phyloP scores from a whole-genome alignment of 2,888 invertebrate genomes.

The Lagria hirta region DNA sequence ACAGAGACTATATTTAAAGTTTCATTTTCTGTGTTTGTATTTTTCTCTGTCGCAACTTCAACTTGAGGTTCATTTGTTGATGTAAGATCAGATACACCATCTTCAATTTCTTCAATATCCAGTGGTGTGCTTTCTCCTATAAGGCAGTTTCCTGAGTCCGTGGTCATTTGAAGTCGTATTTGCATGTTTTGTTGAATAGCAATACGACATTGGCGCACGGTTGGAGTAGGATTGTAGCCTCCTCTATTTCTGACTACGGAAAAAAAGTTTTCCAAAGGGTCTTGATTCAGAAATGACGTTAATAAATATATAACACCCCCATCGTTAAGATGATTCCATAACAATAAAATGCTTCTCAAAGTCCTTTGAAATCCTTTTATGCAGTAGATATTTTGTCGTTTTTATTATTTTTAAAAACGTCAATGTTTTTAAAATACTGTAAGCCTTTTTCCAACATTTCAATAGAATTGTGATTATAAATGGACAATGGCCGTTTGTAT shows the following conservation, averaged over 20 bases:
- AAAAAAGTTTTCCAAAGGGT: slow-evolving; percentile 34
- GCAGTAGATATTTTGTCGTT: slow-evolving; percentile 13
- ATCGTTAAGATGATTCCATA: slow-evolving; percentile 5
- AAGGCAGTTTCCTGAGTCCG: slow-evolving; percentile 26
- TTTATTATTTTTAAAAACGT: slow-evolving; percentile 13
- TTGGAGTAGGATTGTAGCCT: no score
- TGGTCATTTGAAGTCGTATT: slow-evolving; percentile 19
- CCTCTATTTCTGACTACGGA: slow-evolving; percentile 16
- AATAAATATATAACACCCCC: slow-evolving; percentile 1
- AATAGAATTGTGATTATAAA: slow-evolving; percentile 7
- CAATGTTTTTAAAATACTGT: slow-evolving; percentile 9
- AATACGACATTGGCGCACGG: slow-evolving; percentile 21
- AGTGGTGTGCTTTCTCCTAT: slow-evolving; percentile 13
- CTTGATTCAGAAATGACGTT: slow-evolving; percentile 23
- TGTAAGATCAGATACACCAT: background rate
- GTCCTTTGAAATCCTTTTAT: slow-evolving; percentile 5
- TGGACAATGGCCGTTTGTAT: slow-evolving; percentile 19
- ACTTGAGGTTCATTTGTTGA: background rate
- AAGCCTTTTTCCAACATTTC: slow-evolving; percentile 5
- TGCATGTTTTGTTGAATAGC: slow-evolving; percentile 29
- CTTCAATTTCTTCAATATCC: background rate
- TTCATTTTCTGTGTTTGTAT: background rate
- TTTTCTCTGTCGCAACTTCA: background rate
- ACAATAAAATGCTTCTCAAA: background rate
- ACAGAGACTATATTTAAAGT: no score